Evolutionary conservation across 1,140 invertebrate genomes (phyloP), one percentile per base, ranked within the genome.

Genomic region (Euwallacea fornicatus): DNA sequence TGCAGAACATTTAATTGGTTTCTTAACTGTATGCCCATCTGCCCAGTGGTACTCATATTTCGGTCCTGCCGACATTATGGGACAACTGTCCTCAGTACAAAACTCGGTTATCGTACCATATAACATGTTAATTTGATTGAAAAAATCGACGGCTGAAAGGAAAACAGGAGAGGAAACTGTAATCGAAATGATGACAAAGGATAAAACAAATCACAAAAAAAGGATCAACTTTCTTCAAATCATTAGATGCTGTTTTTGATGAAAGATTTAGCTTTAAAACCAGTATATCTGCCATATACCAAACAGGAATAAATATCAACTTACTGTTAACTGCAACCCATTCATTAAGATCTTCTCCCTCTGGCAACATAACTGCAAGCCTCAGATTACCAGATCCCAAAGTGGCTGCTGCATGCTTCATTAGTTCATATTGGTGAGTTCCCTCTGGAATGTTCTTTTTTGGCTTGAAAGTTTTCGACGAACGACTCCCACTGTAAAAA

Each of bases 11-110:
- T 98, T 98, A 71, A 99, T 99, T 15, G 97, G 96, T 82, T 99
- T 99, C 81, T 99, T 98, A 0, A 99, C 96, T 2, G 95, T 97
- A 77, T 96, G 92, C 10, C 97, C 97, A 85, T 99, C 98, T 6
- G 97, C 97, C 98, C 98, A 99, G 83, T 99, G 98, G 83, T 99
- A 99, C 84, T 99, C 98, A 81, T 99, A 99, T 83, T 99, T 98
- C 64, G 97, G 96, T 43, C 97, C 97, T 42, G 93, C 93, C 33
- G 93, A 94, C 98, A 99, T 99, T 67, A 98, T 96, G 11, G 96
- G 90, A 85, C 98, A 99, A 73, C 92, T 95, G 75, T 98, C 95
- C 82, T 98, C 96, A 0, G 96, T 98, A 83, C 98, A 99, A 84
- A 98, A 98, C 82, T 99, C 98, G 41, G 97, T 98, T 78, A 99